Conservation (phyloP, 2,113 vertebrate genomes). For the Nyctereutes procyonoides region DNA sequence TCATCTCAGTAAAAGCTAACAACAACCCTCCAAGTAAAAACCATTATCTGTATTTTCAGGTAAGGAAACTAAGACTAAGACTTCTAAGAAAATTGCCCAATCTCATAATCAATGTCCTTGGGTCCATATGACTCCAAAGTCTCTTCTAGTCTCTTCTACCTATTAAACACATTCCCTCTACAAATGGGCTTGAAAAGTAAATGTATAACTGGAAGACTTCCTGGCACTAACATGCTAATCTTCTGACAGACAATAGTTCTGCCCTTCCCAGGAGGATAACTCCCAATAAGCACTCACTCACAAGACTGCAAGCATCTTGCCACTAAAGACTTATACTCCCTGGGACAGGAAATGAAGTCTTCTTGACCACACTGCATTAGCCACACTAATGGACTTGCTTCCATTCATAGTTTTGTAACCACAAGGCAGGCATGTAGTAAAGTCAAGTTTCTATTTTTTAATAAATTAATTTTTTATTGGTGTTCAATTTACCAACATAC, state of each 20-base stretch:
- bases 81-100: not conserved
- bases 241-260: constrained; percentile 23
- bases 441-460: constrained; percentile 53
- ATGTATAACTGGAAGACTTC: not conserved
- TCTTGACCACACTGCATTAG: constrained; percentile 61
- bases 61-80: not conserved
- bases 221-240: not conserved
- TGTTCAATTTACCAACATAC: no score
- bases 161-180: not conserved
- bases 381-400: constrained; percentile 56
- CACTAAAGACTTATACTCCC: constrained; percentile 43
- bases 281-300: not conserved
- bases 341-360: constrained; percentile 61
- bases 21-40: not conserved
- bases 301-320: not conserved
- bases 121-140: not conserved
- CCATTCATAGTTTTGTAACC: constrained; percentile 72
- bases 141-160: not conserved
- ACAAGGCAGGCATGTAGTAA: not conserved
- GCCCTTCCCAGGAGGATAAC: not conserved
- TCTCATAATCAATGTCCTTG: not conserved
- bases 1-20: constrained; percentile 29
- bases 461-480: no score
- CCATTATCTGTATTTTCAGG: not conserved
- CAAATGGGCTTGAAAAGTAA: constrained; percentile 41